Evolutionary conservation across 1,140 invertebrate genomes (phyloP).

Genomic region (Oncopeltus fasciatus): DNA sequence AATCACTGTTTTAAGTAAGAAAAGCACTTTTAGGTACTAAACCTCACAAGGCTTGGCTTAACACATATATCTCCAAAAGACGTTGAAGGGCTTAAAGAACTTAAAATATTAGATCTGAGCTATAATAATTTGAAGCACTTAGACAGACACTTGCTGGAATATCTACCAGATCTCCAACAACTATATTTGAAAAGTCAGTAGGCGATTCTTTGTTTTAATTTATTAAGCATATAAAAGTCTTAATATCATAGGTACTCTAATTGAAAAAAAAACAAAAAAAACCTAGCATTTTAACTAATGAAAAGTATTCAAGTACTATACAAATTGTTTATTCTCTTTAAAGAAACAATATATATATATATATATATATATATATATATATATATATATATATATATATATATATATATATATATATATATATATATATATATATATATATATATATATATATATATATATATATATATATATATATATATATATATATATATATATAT

Average conservation of each 20-base stretch:
- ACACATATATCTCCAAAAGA: not conserved
- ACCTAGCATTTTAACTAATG: no score
- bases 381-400: not conserved
- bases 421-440: not conserved
- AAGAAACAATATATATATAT: not conserved
- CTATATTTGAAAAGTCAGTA: slow-evolving; percentile 13
- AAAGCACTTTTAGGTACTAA: slow-evolving; percentile 12
- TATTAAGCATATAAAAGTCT: not conserved
- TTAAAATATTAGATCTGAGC: slow-evolving; percentile 15
- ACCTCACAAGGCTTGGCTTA: slow-evolving; percentile 13
- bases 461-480: no score
- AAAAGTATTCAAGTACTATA: not conserved
- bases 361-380: not conserved
- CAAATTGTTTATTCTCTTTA: not conserved
- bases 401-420: no score
- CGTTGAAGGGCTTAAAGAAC: slow-evolving; percentile 2
- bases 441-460: no score
- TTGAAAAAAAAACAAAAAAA: no score
- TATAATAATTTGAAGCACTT: slow-evolving; percentile 12
- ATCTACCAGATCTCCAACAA: slow-evolving; percentile 5
- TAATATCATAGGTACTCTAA: not conserved
- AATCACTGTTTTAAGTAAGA: no score
- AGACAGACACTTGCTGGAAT: slow-evolving; percentile 6
- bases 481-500: no score
- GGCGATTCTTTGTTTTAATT: not conserved